These are phyloP conservation scores for Acanthurus lineatus DNA, from an alignment of 2,797 vertebrate genomes.

Conservation along the genomic window DNA sequence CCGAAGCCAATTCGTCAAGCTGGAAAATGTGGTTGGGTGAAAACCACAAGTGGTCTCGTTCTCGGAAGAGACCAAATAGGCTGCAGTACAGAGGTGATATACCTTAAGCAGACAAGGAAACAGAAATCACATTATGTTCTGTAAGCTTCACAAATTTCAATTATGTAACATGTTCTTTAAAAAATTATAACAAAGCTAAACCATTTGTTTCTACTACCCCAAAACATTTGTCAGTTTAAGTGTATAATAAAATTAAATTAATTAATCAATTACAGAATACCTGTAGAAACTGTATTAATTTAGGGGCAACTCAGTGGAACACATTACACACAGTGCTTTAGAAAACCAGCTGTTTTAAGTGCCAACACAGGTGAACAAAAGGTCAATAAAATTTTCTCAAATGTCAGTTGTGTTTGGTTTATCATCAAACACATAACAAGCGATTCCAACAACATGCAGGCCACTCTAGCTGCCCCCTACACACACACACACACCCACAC, in stretches of 20 bases:
- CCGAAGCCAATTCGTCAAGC: constrained; percentile 86
- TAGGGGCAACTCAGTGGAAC: too few relatives aligned
- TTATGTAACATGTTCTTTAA: background rate
- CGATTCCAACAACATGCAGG: constrained; percentile 57
- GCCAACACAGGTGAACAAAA: constrained; percentile 55
- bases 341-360: constrained; percentile 47
- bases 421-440: constrained; percentile 66
- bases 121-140: background rate
- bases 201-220: background rate
- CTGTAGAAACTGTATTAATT: background rate
- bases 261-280: background rate
- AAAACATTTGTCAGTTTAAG: background rate
- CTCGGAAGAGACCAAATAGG: constrained; percentile 92
- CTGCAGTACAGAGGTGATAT: constrained; percentile 92
- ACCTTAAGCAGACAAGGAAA: constrained; percentile 78
- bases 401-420: constrained; percentile 76
- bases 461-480: constrained; percentile 2
- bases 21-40: constrained; percentile 93
- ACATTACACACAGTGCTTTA: background rate
- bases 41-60: constrained; percentile 91
- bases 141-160: background rate
- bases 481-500: too few relatives aligned
- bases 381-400: constrained; percentile 59
- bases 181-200: background rate
- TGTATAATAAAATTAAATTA: background rate